A percentile compares a stretch with the other conserved stretches of the same genome.
These are phyloP conservation scores for Sclerodermus sp. DNA, from an alignment of 2,888 invertebrate genomes.

Conservation along the genomic window DNA sequence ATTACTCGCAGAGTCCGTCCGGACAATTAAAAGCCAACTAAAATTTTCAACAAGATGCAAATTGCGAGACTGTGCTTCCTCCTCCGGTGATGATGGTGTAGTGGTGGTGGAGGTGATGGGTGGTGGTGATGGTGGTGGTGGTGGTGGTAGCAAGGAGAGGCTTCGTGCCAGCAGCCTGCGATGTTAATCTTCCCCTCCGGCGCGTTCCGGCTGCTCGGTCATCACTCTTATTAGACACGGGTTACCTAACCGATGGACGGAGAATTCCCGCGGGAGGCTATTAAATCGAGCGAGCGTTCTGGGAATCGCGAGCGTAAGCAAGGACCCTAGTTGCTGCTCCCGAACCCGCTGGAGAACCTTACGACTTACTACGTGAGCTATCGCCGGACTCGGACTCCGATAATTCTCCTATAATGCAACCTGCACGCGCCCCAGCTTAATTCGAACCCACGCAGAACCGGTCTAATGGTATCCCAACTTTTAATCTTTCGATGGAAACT, in stretches of 20 bases:
- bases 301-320: no score
- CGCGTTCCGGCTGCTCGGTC: slow-evolving; percentile 5
- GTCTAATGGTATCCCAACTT: slow-evolving; percentile 17
- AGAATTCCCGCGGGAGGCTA: slow-evolving; percentile 18
- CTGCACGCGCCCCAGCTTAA: slow-evolving; percentile 19
- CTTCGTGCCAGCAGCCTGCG: background rate
- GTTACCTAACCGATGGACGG: slow-evolving; percentile 17
- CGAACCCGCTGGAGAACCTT: no score
- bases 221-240: slow-evolving; percentile 23
- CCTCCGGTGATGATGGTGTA: no score
- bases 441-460: slow-evolving; percentile 27
- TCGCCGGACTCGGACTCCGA: no score
- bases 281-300: slow-evolving; percentile 17
- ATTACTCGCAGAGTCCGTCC: slow-evolving; percentile 1
- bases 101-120: no score
- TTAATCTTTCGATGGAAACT: slow-evolving; percentile 34
- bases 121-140: no score
- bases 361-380: no score
- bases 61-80: slow-evolving; percentile 1
- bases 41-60: slow-evolving; percentile 16
- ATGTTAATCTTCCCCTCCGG: background rate
- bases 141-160: background rate
- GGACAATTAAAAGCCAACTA: slow-evolving; percentile 14
- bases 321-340: no score
- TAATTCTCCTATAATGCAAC: no score